These are phyloP conservation scores for Saimiri boliviensis DNA, from an alignment of 2,113 vertebrate species.

Conservation along the genomic window DNA sequence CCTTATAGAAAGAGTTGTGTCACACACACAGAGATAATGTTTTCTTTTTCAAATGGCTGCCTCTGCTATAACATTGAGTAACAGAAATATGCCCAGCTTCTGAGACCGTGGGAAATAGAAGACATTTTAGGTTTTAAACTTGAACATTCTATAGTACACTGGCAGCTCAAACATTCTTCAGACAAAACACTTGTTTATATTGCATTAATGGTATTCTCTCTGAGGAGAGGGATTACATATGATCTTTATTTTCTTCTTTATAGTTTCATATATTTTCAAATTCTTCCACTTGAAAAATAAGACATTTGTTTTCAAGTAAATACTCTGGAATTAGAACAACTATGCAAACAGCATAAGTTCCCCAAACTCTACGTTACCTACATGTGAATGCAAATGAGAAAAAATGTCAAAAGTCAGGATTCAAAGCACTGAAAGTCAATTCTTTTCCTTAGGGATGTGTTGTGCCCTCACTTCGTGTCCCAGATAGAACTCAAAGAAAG, in stretches of 20 bases:
- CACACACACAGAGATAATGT: neutral
- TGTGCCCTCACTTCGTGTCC: neutral
- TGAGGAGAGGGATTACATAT: neutral
- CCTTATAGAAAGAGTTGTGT: neutral
- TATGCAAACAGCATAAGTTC: neutral
- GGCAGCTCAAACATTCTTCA: neutral
- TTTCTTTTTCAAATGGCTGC: neutral
- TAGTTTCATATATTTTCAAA: slow-evolving; percentile 30
- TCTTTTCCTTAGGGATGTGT: neutral
- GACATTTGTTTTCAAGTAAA: neutral
- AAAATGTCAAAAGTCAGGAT: neutral
- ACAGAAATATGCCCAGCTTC: neutral
- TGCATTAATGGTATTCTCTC: neutral
- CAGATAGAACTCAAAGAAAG: neutral
- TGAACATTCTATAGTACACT: neutral
- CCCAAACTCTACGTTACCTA: neutral
- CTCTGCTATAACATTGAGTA: neutral
- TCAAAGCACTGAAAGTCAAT: neutral
- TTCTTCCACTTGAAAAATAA: neutral
- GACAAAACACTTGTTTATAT: neutral
- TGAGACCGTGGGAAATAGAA: neutral
- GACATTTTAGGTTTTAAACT: neutral
- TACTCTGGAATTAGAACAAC: neutral
- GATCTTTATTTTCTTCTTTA: slow-evolving; percentile 35
- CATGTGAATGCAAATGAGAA: neutral